Base-by-base conservation (phyloP, 2,113 vertebrate species). In the Tragelaphus imberbis region DNA sequence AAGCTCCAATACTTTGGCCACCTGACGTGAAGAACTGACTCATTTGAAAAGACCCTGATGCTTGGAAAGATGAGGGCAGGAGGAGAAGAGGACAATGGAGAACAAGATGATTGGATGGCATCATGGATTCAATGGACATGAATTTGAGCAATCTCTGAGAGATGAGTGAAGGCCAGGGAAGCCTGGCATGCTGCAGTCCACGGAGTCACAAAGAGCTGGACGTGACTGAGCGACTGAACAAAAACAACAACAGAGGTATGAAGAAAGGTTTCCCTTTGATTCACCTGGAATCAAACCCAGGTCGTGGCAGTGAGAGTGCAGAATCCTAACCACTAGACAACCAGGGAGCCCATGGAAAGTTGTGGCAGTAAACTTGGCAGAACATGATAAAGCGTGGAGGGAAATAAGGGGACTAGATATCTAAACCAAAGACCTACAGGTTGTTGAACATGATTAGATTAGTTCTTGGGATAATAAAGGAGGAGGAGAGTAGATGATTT, bases 91-190 rank as follows among this genome's bases (percentile, higher is more conserved):
- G 68, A 75, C 0, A 1, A 25, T 40, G 19, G 68, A 75, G 68
- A 40, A 25, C 19, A 12, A 71, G n/a, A 40, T 25, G 68, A 6
- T 13, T 23, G 68, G 10, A 75, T 75, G 68, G n/a, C 68, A 75
- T 75, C n/a, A 40, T 40, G 2, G 0, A 40, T 40, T 75, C 68
- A 75, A 25, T 75, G 68, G 68, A 40, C 68, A 75, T 75, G 68
- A 75, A 36, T 40, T 75, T 23, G 19, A 75, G 68, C 68, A 75
- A 40, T 12, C 68, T 75, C 68, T 75, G n/a, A 75, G 68, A 75
- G n/a, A 23, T 0, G 1, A 0, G 10, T 75, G n/a, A 40, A 75
- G 68, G 19, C 36, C n/a, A 40, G 36, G 68, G 19, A 23, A 40
- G 68, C 68, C 68, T 40, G 68, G 68, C n/a, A 36, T 40, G 10